A percentile compares a stretch with the other conserved stretches of the same genome.
Conservation (phyloP, 2,113 vertebrate species). For the Cryptotis parvus region DNA sequence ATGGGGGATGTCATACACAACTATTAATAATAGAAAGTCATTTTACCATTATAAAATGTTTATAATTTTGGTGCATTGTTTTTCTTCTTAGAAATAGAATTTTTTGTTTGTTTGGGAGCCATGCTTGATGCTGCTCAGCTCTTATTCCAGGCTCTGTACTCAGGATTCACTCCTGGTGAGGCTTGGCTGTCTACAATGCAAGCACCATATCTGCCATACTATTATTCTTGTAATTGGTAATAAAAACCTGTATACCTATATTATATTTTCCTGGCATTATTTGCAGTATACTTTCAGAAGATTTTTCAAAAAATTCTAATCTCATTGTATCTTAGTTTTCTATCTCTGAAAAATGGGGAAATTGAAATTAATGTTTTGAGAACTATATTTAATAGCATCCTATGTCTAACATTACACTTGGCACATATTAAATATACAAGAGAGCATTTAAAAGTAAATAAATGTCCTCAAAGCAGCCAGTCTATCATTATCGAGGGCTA, state of each 20-base stretch:
- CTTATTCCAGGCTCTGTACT: too few species aligned
- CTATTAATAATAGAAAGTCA: neutral
- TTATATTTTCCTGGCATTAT: neutral
- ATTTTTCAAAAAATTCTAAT: neutral
- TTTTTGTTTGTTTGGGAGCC: too few species aligned
- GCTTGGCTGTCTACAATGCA: too few species aligned
- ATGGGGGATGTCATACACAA: neutral
- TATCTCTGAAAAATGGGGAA: neutral
- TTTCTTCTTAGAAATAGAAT: neutral
- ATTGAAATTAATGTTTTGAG: neutral
- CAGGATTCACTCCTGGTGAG: too few species aligned
- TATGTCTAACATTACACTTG: neutral
- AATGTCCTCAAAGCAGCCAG: conserved; percentile 5
- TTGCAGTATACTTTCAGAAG: neutral
- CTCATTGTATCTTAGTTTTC: neutral
- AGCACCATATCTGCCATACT: too few species aligned
- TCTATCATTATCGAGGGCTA: too few species aligned
- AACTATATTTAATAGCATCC: neutral
- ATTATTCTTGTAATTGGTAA: neutral
- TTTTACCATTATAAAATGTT: too few species aligned
- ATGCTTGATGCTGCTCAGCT: too few species aligned
- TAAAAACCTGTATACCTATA: neutral
- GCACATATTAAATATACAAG: neutral
- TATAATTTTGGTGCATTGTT: neutral
- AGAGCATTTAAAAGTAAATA: neutral